These are phyloP conservation scores for Telenomus remus DNA, from an alignment of 1,140 invertebrate species.

Conservation along the genomic window DNA sequence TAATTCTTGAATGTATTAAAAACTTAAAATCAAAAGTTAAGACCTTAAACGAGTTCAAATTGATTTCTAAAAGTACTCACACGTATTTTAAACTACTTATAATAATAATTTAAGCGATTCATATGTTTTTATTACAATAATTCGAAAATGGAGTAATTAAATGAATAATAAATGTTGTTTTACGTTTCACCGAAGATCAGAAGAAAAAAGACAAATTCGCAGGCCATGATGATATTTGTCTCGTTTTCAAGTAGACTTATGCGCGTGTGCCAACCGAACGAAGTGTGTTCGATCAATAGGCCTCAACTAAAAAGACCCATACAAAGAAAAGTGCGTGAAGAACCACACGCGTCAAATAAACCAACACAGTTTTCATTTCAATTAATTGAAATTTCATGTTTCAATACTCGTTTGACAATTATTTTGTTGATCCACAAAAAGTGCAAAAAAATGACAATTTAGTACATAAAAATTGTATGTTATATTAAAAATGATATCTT, in stretches of 20 bases:
- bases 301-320: slow-evolving; percentile 71
- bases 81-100: too few species aligned
- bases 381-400: slow-evolving; percentile 3
- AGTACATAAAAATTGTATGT: too few species aligned
- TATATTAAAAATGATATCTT: too few species aligned
- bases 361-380: slow-evolving; percentile 18
- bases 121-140: too few species aligned
- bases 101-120: too few species aligned
- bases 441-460: slow-evolving; percentile 3
- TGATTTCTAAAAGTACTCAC: too few species aligned
- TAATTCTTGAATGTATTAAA: too few species aligned
- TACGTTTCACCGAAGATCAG: slow-evolving; percentile 32
- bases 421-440: neutral
- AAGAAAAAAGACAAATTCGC: slow-evolving; percentile 67
- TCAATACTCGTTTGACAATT: neutral
- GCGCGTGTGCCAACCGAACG: slow-evolving; percentile 72
- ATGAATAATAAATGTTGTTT: too few species aligned
- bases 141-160: too few species aligned
- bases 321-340: slow-evolving; percentile 59
- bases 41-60: too few species aligned
- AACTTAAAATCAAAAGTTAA: too few species aligned
- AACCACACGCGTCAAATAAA: slow-evolving; percentile 22
- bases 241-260: slow-evolving; percentile 74
- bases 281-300: slow-evolving; percentile 74
- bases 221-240: slow-evolving; percentile 74